These are phyloP conservation scores for Penaeus indicus DNA, from an alignment of 1,140 invertebrate species.

Conservation along the genomic window DNA sequence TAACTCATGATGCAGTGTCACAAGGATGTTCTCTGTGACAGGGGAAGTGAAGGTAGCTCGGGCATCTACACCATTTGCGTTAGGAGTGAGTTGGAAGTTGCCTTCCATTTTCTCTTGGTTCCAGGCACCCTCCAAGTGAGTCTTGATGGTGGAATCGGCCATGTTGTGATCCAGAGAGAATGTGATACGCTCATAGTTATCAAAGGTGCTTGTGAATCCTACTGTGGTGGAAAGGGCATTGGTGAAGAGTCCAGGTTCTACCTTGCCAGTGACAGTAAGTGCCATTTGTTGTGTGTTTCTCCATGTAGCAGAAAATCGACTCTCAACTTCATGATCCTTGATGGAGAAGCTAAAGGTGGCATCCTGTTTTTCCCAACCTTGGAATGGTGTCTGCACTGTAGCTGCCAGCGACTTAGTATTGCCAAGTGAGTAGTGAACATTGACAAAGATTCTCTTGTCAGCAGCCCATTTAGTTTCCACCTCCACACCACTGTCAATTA, in stretches of 20 bases:
- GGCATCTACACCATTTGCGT: constrained; percentile 21
- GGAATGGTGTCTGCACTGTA: constrained; percentile 47
- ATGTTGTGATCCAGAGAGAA: constrained; percentile 41
- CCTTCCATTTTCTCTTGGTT: constrained; percentile 46
- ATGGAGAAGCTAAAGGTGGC: constrained; percentile 23
- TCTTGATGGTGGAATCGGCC: constrained; percentile 34
- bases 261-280: constrained; percentile 28
- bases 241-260: constrained; percentile 15
- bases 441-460: constrained; percentile 13
- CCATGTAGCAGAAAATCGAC: constrained; percentile 36
- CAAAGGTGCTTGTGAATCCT: constrained; percentile 35
- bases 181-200: constrained; percentile 33
- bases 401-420: constrained; percentile 29
- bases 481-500: constrained; percentile 29
- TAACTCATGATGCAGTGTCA: constrained; percentile 31
- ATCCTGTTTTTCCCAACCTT: constrained; percentile 51
- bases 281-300: constrained; percentile 48
- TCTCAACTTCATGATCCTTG: constrained; percentile 31
- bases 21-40: constrained; percentile 24
- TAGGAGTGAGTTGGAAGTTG: constrained; percentile 36
- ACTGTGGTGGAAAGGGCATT: constrained; percentile 26
- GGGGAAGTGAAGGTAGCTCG: constrained; percentile 41
- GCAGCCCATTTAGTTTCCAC: constrained; percentile 34
- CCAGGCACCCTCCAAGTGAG: constrained; percentile 34
- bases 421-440: constrained; percentile 36